Percentiles rank a stretch among this genome's conserved stretches.
phyloP scores from a whole-genome alignment of 2,888 invertebrate species.

The Agrotis clavis region DNA sequence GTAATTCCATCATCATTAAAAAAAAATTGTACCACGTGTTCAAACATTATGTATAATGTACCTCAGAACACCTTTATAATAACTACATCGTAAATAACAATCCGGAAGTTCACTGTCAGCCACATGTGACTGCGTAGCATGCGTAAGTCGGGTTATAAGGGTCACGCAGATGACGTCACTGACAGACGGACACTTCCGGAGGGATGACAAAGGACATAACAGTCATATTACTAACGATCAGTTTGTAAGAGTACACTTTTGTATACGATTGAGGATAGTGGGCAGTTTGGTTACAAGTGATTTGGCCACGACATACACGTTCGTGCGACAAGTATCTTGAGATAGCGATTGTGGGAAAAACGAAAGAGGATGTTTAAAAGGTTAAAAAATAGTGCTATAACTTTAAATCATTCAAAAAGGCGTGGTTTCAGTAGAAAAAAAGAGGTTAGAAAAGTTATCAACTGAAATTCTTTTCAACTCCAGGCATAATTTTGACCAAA shows the following conservation, averaged over 20 bases:
- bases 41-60: background rate
- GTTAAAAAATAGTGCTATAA: no score
- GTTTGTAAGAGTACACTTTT: background rate
- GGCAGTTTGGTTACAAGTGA: background rate
- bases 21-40: constrained; percentile 15
- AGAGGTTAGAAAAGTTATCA: no score
- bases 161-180: constrained; percentile 43
- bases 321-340: background rate
- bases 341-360: background rate
- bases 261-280: constrained; percentile 1
- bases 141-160: constrained; percentile 25
- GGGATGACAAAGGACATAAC: constrained; percentile 7
- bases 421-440: no score
- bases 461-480: background rate
- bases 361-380: background rate
- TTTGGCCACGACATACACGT: background rate
- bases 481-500: background rate
- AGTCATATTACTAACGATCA: constrained; percentile 2
- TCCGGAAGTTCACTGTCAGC: constrained; percentile 39
- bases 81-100: constrained; percentile 12
- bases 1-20: background rate
- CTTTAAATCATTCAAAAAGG: no score
- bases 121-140: constrained; percentile 32
- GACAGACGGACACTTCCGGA: constrained; percentile 19
- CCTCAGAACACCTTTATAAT: background rate